Base-by-base conservation (phyloP, 2,113 vertebrate genomes). In the Athene noctua region DNA sequence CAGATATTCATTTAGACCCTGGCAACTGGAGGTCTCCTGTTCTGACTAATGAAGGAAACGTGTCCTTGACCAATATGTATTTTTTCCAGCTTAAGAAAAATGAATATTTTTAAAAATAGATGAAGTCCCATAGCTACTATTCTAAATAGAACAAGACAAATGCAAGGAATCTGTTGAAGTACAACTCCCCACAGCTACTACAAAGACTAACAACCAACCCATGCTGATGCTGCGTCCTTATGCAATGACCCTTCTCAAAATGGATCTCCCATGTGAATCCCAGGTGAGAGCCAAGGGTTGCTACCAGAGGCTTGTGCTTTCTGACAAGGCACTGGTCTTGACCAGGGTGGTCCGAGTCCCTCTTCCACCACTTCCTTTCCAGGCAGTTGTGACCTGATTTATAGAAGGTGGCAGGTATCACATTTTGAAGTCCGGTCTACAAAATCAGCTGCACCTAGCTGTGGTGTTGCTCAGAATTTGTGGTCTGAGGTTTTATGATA, bases 281-380 rank as follows among this genome's bases (percentile, higher is more conserved):
- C 38, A 67, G 36, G 13, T 66, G 80, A 92, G 26, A 83, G 46
- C 34, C 65, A 54, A 61, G 15, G 13, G 22, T 32, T 58, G 52
- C 36, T 36, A 65, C 30, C 54, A 15, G 40, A 59, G 40, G 34
- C 67, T 80, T 21, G 9, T 58, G 34, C 25, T 21, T 91, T 65
- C 57, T 2, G 3, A 34, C 4, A 21, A n/a, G n/a, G 15, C 0
- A 0, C 44, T 86, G 38, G 23, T 57, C 68, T 3, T 5, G 19
- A 65, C 29, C 44, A 54, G 54, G 34, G 10, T 49, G 54, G 16
- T 80, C 54, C 0, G 1, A 14, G 8, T 40, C 36, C 23, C 32
- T 75, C 18, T 90, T 81, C 36, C 57, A 36, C 42, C 5, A 1
- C 25, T 46, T 90, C 55, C 65, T 67, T 91, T 78, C 34, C 47